Evolutionary conservation across 1,140 invertebrate species (phyloP).

Genomic region (Bombus confusus): DNA sequence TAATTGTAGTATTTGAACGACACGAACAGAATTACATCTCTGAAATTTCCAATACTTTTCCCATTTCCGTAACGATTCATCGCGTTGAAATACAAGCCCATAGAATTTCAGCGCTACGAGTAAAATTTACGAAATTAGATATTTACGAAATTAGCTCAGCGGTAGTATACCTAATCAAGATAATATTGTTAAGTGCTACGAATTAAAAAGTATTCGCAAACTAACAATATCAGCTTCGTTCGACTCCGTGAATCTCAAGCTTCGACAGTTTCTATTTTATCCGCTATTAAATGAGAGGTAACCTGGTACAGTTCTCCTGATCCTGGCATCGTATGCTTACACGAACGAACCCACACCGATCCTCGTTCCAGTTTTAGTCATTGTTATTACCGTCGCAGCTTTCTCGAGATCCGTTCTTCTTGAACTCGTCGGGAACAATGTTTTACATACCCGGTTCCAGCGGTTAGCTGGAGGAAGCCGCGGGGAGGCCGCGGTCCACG

Average conservation of each 20-base stretch:
- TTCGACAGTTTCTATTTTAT: background rate
- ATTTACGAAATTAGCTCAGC: too few species aligned
- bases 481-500: conserved; percentile 40
- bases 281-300: background rate
- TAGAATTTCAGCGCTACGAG: too few species aligned
- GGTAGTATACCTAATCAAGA: too few species aligned
- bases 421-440: conserved; percentile 32
- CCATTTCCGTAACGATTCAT: too few species aligned
- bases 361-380: conserved; percentile 34
- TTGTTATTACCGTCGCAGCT: conserved; percentile 40
- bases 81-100: too few species aligned
- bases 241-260: background rate
- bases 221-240: background rate
- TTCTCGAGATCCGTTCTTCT: conserved; percentile 33
- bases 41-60: too few species aligned
- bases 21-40: too few species aligned
- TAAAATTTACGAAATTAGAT: too few species aligned
- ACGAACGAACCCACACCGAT: background rate
- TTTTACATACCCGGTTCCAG: conserved; percentile 62
- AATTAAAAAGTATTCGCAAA: background rate
- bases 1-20: too few species aligned
- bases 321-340: background rate
- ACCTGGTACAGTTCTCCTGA: too few species aligned
- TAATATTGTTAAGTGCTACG: too few species aligned
- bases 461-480: background rate